Percentiles rank a stretch among this genome's conserved stretches.
Conservation (phyloP, 2,797 vertebrate genomes). For the Gymnoscopelus microlampas region DNA sequence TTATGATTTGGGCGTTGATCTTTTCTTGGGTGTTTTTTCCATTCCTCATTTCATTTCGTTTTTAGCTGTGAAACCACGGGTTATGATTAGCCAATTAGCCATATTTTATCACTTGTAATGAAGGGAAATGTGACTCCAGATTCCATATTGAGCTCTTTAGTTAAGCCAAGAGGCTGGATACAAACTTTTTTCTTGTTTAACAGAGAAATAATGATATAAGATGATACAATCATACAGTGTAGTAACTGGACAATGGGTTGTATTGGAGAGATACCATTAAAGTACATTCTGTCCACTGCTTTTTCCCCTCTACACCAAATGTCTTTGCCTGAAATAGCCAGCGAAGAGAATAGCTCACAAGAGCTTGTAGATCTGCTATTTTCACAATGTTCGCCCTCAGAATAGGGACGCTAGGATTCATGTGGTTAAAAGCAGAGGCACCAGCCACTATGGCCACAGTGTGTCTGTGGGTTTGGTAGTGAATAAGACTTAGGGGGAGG, state of each 20-base stretch:
- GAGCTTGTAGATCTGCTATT: too few species aligned
- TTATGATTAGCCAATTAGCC: constrained; percentile 47
- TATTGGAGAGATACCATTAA: constrained; percentile 10
- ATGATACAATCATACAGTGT: neutral
- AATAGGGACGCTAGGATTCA: too few species aligned
- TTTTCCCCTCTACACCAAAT: too few species aligned
- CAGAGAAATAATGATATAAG: constrained; percentile 22
- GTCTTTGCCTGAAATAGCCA: too few species aligned
- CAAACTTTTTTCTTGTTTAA: constrained; percentile 34
- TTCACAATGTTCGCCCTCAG: too few species aligned
- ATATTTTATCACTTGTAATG: constrained; percentile 46
- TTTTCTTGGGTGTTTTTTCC: constrained; percentile 36
- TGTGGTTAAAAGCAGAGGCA: constrained; percentile 21
- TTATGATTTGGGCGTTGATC: constrained; percentile 23
- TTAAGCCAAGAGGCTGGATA: constrained; percentile 38
- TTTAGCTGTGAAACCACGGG: constrained; percentile 14
- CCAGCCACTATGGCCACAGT: constrained; percentile 22
- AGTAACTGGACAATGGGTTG: constrained; percentile 19
- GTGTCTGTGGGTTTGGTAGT: constrained; percentile 18
- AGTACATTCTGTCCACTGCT: neutral
- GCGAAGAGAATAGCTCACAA: too few species aligned
- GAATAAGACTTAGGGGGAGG: constrained; percentile 37
- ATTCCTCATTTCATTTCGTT: constrained; percentile 9
- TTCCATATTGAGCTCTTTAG: constrained; percentile 23
- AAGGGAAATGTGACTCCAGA: constrained; percentile 46